Conservation (phyloP, 2,888 invertebrate species). For the Furcula furcula region DNA sequence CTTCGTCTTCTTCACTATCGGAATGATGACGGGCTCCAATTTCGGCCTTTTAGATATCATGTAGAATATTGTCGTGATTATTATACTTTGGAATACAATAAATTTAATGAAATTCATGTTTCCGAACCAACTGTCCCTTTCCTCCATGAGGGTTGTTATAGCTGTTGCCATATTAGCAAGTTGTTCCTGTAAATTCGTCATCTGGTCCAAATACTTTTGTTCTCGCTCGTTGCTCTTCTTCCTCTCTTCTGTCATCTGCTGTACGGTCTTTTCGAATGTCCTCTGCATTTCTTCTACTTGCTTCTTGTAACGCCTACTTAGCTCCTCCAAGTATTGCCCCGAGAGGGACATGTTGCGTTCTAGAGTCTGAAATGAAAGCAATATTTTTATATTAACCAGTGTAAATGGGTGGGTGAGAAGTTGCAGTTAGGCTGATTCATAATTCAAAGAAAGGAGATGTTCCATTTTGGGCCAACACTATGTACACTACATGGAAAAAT, state of each 20-base stretch:
- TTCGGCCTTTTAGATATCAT: conserved; percentile 72
- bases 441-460: no score
- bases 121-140: conserved; percentile 84
- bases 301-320: conserved; percentile 96
- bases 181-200: conserved; percentile 84
- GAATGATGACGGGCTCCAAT: conserved; percentile 51
- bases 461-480: no score
- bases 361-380: conserved; percentile 84
- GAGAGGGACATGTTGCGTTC: conserved; percentile 98
- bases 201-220: conserved; percentile 89
- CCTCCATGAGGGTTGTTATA: conserved; percentile 82
- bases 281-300: conserved; percentile 98
- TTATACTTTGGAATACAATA: conserved; percentile 72
- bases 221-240: conserved; percentile 88
- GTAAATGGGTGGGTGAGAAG: no score
- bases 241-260: conserved; percentile 87
- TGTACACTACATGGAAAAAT: no score
- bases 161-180: conserved; percentile 83
- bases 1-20: conserved; percentile 53
- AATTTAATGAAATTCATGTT: conserved; percentile 81
- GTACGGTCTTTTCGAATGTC: conserved; percentile 89
- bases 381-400: conserved; percentile 1
- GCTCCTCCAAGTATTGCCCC: conserved; percentile 97
- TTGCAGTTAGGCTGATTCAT: no score
- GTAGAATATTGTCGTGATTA: conserved; percentile 73